Evolutionary conservation across 2,888 invertebrate species (phyloP).

Genomic region (Barypeithes pellucidus): DNA sequence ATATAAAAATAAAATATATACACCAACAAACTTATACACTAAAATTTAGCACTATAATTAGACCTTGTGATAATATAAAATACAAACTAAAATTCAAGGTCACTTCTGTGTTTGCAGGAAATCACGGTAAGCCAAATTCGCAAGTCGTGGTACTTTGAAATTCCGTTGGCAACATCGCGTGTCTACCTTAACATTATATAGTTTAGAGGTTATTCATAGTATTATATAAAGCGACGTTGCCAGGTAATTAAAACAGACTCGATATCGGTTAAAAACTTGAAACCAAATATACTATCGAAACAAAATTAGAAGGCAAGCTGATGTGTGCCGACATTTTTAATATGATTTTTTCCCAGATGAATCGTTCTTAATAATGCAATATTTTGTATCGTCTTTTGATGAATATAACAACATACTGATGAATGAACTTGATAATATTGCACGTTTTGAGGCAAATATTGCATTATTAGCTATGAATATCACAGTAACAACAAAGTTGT

Average conservation of each 20-base stretch:
- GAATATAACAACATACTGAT: conserved; percentile 23
- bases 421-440: conserved; percentile 32
- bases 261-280: conserved; percentile 4
- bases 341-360: conserved; percentile 41
- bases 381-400: conserved; percentile 23
- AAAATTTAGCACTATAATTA: conserved; percentile 41
- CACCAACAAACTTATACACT: conserved; percentile 52
- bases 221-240: conserved; percentile 17
- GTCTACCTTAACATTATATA: conserved; percentile 1
- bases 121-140: background rate
- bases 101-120: conserved; percentile 43
- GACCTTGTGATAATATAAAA: conserved; percentile 40
- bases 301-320: conserved; percentile 41
- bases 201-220: background rate
- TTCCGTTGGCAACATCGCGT: conserved; percentile 16
- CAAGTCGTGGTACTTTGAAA: background rate
- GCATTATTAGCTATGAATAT: conserved; percentile 48
- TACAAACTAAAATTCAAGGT: conserved; percentile 42
- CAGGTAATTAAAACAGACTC: background rate
- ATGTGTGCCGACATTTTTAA: conserved; percentile 42
- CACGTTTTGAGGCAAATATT: conserved; percentile 36
- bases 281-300: conserved; percentile 42
- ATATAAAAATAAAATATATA: conserved; percentile 54
- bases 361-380: conserved; percentile 43
- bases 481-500: conserved; percentile 47